These are phyloP conservation scores for Tromatobia lineatoria DNA, from an alignment of 2,888 invertebrate species.

Conservation along the genomic window DNA sequence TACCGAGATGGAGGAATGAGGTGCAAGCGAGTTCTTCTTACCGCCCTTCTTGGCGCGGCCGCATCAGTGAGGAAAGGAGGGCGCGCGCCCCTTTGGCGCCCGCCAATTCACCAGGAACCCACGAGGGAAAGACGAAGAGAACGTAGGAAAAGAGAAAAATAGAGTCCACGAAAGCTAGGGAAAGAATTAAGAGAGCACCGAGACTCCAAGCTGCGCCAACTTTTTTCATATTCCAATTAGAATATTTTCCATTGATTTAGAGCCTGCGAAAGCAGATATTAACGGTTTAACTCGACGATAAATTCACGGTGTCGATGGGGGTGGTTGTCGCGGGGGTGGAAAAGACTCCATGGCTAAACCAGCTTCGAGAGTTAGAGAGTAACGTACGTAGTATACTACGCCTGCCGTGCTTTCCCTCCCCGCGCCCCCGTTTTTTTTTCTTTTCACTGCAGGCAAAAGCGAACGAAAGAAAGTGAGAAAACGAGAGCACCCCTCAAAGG, in stretches of 20 bases:
- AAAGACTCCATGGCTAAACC: slow-evolving; percentile 41
- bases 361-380: slow-evolving; percentile 29
- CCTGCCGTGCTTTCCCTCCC: slow-evolving; percentile 30
- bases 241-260: slow-evolving; percentile 85
- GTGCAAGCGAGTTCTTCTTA: slow-evolving; percentile 40
- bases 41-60: slow-evolving; percentile 52
- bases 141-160: slow-evolving; percentile 10
- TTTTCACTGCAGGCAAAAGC: slow-evolving; percentile 36
- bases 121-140: slow-evolving; percentile 25
- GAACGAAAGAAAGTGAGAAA: slow-evolving; percentile 52
- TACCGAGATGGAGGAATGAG: slow-evolving; percentile 32
- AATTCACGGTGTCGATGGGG: slow-evolving; percentile 83
- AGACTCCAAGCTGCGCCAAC: slow-evolving; percentile 77
- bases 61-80: slow-evolving; percentile 22
- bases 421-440: slow-evolving; percentile 4
- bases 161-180: slow-evolving; percentile 30
- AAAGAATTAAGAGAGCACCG: slow-evolving; percentile 63
- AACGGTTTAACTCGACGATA: slow-evolving; percentile 84
- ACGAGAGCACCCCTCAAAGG: slow-evolving; percentile 50
- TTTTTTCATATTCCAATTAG: slow-evolving; percentile 86
- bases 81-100: slow-evolving; percentile 60
- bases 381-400: slow-evolving; percentile 40
- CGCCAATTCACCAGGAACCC: slow-evolving; percentile 35
- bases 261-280: slow-evolving; percentile 82
- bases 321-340: slow-evolving; percentile 54